Evolutionary conservation across 2,113 vertebrate genomes (phyloP).

Genomic region (Prietella phreatophila): DNA sequence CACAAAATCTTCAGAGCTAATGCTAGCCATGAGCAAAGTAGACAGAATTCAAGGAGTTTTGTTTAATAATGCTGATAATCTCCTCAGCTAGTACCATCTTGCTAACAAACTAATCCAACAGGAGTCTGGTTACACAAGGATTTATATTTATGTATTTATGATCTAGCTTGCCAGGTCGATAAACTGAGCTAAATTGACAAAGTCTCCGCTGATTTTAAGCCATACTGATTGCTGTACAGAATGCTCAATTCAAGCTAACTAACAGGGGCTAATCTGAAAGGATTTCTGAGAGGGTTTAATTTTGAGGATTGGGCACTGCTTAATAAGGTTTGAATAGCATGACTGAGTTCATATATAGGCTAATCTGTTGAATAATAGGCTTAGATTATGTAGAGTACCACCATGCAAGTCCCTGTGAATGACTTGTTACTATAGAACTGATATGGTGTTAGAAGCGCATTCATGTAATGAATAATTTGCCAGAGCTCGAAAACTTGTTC

Average conservation of each 20-base stretch:
- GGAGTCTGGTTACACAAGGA: not conserved
- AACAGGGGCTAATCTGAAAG: not conserved
- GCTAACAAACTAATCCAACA: too few species aligned
- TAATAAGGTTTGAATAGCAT: not conserved
- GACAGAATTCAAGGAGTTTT: not conserved
- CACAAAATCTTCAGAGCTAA: not conserved
- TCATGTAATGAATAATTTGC: not conserved
- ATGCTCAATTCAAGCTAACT: too few species aligned
- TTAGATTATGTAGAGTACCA: not conserved
- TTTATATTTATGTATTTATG: not conserved
- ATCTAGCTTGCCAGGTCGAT: not conserved
- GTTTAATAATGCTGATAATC: not conserved
- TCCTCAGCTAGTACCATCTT: not conserved
- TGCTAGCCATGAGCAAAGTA: not conserved
- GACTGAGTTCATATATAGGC: not conserved
- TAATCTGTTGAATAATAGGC: conserved; percentile 14
- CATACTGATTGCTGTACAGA: not conserved
- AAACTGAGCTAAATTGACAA: not conserved
- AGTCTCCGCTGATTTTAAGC: not conserved
- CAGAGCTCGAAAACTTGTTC: not conserved
- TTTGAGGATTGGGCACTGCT: not conserved
- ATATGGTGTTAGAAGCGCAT: not conserved
- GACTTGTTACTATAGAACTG: not conserved
- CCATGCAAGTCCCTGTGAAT: not conserved
- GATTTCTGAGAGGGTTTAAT: not conserved